Evolutionary conservation across 2,797 vertebrate species (phyloP).

Genomic region (Brachymystax lenok): DNA sequence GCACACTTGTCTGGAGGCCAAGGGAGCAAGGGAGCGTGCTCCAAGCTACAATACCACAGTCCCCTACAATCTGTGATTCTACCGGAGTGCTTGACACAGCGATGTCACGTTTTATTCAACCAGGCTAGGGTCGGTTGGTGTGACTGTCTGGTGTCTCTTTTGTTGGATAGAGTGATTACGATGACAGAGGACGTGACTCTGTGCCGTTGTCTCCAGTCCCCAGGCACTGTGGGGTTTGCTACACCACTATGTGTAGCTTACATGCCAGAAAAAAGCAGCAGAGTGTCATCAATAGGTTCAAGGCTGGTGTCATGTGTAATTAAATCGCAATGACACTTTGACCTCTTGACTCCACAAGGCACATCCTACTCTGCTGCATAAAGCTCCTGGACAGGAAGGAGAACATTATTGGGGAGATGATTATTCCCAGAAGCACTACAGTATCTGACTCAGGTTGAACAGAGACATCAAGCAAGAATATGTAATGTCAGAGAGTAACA

Average conservation of each 20-base stretch:
- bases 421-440: background rate
- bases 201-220: background rate
- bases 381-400: background rate
- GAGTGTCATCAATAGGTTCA: constrained; percentile 52
- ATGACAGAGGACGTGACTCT: constrained; percentile 27
- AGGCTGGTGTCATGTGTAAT: constrained; percentile 47
- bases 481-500: constrained; percentile 48
- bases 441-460: constrained; percentile 35
- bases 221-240: background rate
- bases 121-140: constrained; percentile 36
- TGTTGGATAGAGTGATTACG: constrained; percentile 39
- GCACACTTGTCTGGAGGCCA: constrained; percentile 61
- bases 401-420: constrained; percentile 17
- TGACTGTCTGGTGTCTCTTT: constrained; percentile 34
- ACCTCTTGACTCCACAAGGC: constrained; percentile 29
- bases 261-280: constrained; percentile 14
- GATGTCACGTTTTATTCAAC: too few relatives aligned
- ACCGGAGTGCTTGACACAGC: constrained; percentile 49
- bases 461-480: constrained; percentile 35
- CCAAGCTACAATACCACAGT: constrained; percentile 2
- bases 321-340: constrained; percentile 42
- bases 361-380: constrained; percentile 20
- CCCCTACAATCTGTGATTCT: constrained; percentile 13
- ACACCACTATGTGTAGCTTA: background rate
- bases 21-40: constrained; percentile 36